phyloP scores from a whole-genome alignment of 64 coral and sea anemone genomes.

The Orbicella faveolata region DNA sequence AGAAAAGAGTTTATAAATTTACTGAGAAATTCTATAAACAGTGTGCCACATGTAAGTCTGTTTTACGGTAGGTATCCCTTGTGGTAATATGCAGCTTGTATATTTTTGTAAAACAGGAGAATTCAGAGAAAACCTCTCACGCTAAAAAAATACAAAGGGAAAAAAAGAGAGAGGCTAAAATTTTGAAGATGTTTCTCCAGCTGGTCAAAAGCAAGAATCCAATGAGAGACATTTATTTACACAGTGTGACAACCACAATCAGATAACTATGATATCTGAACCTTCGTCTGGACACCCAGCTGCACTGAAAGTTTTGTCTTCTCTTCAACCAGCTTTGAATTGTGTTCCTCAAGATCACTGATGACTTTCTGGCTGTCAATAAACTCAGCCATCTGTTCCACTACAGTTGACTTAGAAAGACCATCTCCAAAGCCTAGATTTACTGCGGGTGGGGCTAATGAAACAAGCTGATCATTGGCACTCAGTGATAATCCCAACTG shows the following conservation, averaged over 20 bases:
- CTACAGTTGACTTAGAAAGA: slow-evolving; percentile 8
- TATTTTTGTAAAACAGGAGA: too few relatives aligned
- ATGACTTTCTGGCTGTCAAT: slow-evolving; percentile 49
- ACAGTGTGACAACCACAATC: too few relatives aligned
- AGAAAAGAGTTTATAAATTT: background rate
- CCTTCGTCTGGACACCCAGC: slow-evolving; percentile 65
- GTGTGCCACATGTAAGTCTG: too few relatives aligned
- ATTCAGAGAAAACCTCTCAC: too few relatives aligned
- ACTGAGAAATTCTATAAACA: too few relatives aligned
- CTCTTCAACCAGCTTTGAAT: slow-evolving; percentile 67
- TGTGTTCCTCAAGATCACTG: slow-evolving; percentile 57
- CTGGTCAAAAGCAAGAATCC: too few relatives aligned
- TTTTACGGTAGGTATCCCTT: too few relatives aligned
- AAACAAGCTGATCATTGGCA: background rate
- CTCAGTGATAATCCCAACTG: background rate
- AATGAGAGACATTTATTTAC: too few relatives aligned
- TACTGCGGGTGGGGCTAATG: background rate
- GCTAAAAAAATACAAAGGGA: too few relatives aligned
- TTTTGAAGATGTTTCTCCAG: too few relatives aligned
- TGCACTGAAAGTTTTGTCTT: slow-evolving; percentile 69
- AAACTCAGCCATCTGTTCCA: slow-evolving; percentile 56
- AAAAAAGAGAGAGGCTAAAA: too few relatives aligned
- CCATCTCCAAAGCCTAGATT: background rate
- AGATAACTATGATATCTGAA: background rate
- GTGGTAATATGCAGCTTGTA: too few relatives aligned